Base-by-base conservation (phyloP, 2,888 invertebrate species). In the Scotopteryx bipunctaria region DNA sequence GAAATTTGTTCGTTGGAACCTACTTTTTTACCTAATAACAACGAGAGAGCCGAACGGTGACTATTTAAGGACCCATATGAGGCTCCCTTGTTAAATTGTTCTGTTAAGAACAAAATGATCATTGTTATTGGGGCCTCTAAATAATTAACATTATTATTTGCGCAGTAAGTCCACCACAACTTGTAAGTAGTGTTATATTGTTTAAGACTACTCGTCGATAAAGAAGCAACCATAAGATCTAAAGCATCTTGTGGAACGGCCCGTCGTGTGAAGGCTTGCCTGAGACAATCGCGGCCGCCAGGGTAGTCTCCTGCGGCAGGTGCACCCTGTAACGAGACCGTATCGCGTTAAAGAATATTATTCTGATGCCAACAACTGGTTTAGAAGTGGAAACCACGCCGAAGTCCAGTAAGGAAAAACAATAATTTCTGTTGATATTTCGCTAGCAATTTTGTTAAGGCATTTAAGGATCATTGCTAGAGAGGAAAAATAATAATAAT, bases 211-310 rank as follows among this genome's bases (percentile, higher is more conserved):
- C 14, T 11, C 13, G 9, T 15, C 5, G 36, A 11, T 1, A 36
- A 6, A 8, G 36, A 36, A 36, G 36, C 19, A n/a, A 36, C 2
- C 21, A 36, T 36, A 5, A 36, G 8, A 21, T 36, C 65, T 33
- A 33, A 9, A 2, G 33, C 15, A 1, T 16, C 16, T 9, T n/a
- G 17, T n/a, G 33, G 33, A 4, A 17, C 17, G 2, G 17, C 17
- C 5, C 33, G n/a, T 3, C 31, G 11, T 11, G 19, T n/a, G 19
- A 11, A 17, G 2, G 17, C 17, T 2, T 5, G 17, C 17, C 17
- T 2, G 17, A 17, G 17, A 17, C 3, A 3, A 2, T 17, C 17
- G 17, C 17, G 2, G 17, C 17, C 2, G 17, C 17, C 17, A 17
- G 17, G 17, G 17, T 17, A 17, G n/a, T n/a, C n/a, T 17, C 5